Evolutionary conservation across 1,140 invertebrate species (phyloP).

Genomic region (Halesus radiatus): DNA sequence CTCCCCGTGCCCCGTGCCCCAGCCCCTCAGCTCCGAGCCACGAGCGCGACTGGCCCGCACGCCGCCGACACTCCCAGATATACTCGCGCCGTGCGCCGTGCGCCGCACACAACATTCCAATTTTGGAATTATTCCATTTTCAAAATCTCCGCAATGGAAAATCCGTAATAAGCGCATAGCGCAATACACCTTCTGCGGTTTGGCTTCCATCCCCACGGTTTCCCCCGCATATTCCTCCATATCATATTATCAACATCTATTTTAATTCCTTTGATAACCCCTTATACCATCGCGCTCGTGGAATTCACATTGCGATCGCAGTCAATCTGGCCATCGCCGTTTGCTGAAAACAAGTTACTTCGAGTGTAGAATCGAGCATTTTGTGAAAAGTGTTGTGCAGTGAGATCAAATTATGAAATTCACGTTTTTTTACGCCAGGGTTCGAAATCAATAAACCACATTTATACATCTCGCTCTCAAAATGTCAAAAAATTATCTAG

Average conservation of each 20-base stretch:
- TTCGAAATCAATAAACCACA: no score
- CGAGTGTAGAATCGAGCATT: not conserved
- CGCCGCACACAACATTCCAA: constrained; percentile 18
- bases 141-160: constrained; percentile 31
- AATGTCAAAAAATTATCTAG: no score
- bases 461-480: not conserved
- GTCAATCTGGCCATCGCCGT: no score
- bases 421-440: not conserved
- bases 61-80: constrained; percentile 35
- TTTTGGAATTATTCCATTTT: not conserved
- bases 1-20: not conserved
- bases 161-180: constrained; percentile 21
- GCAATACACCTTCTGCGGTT: not conserved
- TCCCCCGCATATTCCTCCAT: no score
- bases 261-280: no score
- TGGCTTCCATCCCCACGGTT: no score
- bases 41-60: constrained; percentile 27
- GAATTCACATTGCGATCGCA: no score
- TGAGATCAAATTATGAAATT: not conserved
- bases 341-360: no score
- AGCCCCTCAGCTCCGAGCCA: no score
- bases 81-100: constrained; percentile 31
- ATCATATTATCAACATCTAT: no score
- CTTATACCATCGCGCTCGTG: no score
- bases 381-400: constrained; percentile 20